Evolutionary conservation across 2,797 vertebrate species (phyloP).

Genomic region (Mareca penelope): DNA sequence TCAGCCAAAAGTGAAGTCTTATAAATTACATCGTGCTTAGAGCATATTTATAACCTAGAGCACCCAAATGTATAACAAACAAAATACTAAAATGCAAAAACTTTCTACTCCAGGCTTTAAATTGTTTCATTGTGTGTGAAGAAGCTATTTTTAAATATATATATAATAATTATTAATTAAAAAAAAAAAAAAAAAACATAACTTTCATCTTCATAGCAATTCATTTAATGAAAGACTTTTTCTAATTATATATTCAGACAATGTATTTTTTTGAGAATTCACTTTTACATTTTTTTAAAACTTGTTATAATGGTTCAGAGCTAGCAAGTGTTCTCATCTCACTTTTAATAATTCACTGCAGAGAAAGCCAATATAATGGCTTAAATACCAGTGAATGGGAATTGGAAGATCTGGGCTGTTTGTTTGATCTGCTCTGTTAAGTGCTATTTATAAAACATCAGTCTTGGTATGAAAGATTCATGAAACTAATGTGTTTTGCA

Average conservation of each 20-base stretch:
- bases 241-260: conserved; percentile 45
- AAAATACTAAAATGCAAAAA: conserved; percentile 49
- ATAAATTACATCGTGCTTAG: conserved; percentile 68
- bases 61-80: conserved; percentile 60
- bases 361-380: not conserved
- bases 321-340: not conserved
- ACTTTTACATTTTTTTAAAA: conserved; percentile 27
- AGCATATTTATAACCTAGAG: conserved; percentile 71
- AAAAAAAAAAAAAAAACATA: not conserved
- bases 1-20: conserved; percentile 70
- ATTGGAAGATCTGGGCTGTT: not conserved
- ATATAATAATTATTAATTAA: too few relatives aligned
- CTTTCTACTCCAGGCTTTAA: conserved; percentile 56
- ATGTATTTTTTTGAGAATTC: conserved; percentile 50
- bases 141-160: not conserved
- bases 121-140: conserved; percentile 51
- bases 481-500: conserved; percentile 23
- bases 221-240: conserved; percentile 32
- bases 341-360: conserved; percentile 11
- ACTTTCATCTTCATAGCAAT: conserved; percentile 52
- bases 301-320: not conserved
- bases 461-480: conserved; percentile 32
- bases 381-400: not conserved
- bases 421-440: conserved; percentile 3
- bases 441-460: conserved; percentile 40